Conservation (phyloP, 2,888 invertebrate genomes). For the Thereva nobilitata region DNA sequence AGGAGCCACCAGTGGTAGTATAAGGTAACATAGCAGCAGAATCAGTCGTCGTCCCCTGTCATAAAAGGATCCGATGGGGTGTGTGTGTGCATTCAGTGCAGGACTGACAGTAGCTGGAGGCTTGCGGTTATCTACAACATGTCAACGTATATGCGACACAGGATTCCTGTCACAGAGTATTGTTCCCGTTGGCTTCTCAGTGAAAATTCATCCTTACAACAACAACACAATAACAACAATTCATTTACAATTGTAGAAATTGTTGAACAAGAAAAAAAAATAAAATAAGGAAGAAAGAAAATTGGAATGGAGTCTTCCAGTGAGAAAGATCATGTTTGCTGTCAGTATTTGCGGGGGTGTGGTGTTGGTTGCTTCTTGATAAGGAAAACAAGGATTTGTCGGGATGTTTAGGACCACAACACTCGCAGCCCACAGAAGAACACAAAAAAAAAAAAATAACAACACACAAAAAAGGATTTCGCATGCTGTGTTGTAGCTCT, state of each 20-base stretch:
- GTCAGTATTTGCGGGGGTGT: conserved; percentile 11
- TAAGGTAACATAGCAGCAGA: too few relatives aligned
- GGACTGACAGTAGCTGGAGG: conserved; percentile 33
- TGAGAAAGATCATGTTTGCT: neutral
- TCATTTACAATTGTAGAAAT: neutral
- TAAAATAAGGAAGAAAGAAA: conserved; percentile 15
- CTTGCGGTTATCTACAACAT: conserved; percentile 28
- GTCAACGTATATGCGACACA: conserved; percentile 31
- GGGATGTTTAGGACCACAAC: neutral
- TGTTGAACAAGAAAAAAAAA: neutral
- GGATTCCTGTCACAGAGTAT: conserved; percentile 29
- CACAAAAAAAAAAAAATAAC: too few relatives aligned
- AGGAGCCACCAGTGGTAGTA: neutral
- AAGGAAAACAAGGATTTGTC: conserved; percentile 17
- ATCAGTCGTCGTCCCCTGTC: neutral
- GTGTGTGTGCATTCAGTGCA: conserved; percentile 30
- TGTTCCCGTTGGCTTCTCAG: conserved; percentile 21
- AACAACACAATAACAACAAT: conserved; percentile 7
- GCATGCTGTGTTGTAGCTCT: too few relatives aligned
- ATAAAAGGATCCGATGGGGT: conserved; percentile 20
- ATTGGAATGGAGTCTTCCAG: conserved; percentile 10
- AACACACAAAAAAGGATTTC: too few relatives aligned
- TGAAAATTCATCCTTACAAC: conserved; percentile 29
- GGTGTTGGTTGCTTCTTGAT: conserved; percentile 13
- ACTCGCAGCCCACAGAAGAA: too few relatives aligned